Evolutionary conservation across 2,888 invertebrate species (phyloP), one percentile per base, ranked within the genome.

Genomic region (Melanostoma mellinum): DNA sequence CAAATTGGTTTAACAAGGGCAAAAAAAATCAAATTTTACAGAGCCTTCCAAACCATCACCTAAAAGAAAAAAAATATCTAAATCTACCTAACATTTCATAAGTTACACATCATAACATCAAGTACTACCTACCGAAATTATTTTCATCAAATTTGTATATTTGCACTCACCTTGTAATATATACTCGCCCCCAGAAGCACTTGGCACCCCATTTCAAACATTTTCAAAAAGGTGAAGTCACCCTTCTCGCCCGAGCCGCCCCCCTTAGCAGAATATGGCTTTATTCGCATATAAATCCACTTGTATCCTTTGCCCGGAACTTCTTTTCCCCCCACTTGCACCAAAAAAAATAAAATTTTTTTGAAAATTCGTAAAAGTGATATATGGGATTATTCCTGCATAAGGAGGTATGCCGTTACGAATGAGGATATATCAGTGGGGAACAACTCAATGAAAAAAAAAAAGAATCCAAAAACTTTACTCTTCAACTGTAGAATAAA

Each of bases 281-380:
- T 61, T 36, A 71, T 63, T 69, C 30, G 55, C 10, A 61, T 56
- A 76, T 61, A 61, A 61, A 61, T 55, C 61, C 33, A 46, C 32
- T 35, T 56, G 32, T 52, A 46, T 60, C 52, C 44, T 46, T 75
- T 52, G 50, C 35, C 56, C 3, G 10, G 35, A 30, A 58, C 30
- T 20, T 30, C 20, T 35, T 48, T 8, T 40, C 5, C 44, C 0
- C 33, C 44, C 20, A 60, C n/a, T 5, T 20, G 6, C 30, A 36
- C 9, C 3, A 8, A 20, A 56, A 65, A 48, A 58, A 9, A 60
- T 10, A 53, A 52, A 53, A 56, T 40, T 20, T 20, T 20, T 20
- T 20, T 20, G 1, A 20, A 20, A 30, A 56, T 40, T 60, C 38
- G 40, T 48, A n/a, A 48, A 69, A 55, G 63, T 55, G 60, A 68